Conservation (phyloP, 1,140 invertebrate genomes). For the Solenopsis fugax region DNA sequence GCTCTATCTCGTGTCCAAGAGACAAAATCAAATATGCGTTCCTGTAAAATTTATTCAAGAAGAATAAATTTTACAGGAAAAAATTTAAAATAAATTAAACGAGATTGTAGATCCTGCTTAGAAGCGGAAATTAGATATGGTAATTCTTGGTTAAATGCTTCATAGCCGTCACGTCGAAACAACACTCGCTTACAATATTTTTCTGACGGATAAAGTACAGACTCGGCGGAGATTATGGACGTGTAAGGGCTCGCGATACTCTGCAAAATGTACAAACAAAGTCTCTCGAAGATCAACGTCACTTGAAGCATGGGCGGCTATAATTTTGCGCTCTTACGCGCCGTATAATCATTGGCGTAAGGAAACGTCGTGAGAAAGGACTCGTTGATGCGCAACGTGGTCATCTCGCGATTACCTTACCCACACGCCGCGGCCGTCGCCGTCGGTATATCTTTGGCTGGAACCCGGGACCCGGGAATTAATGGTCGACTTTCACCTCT, state of each 20-base stretch:
- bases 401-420: constrained; percentile 68
- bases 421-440: constrained; percentile 30
- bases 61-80: too few relatives aligned
- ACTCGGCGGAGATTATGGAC: constrained; percentile 16
- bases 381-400: constrained; percentile 68
- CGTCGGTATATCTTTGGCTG: background rate
- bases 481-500: constrained; percentile 75
- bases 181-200: background rate
- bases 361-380: constrained; percentile 70
- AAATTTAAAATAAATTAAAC: too few relatives aligned
- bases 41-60: background rate
- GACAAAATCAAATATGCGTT: background rate
- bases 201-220: constrained; percentile 29
- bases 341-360: constrained; percentile 53
- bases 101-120: background rate
- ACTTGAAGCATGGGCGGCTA: constrained; percentile 53
- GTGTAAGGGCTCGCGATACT: constrained; percentile 12
- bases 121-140: constrained; percentile 34
- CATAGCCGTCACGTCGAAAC: background rate
- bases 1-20: too few relatives aligned
- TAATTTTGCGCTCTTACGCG: constrained; percentile 47
- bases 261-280: constrained; percentile 61
- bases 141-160: constrained; percentile 37
- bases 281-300: constrained; percentile 41
- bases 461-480: constrained; percentile 57